phyloP scores from a whole-genome alignment of 2,797 vertebrate genomes.

The Lemur catta region DNA sequence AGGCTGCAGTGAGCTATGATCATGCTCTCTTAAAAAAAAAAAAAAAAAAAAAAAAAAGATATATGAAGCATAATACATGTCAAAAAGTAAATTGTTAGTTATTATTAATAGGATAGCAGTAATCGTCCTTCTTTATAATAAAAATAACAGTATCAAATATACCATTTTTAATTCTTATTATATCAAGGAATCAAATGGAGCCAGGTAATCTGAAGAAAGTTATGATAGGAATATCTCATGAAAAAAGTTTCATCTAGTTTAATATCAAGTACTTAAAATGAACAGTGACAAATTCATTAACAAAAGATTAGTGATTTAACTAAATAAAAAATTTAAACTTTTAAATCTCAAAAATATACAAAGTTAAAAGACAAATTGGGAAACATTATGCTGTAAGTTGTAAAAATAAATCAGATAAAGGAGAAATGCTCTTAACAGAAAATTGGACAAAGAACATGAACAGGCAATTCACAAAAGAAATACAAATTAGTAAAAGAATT shows the following conservation, averaged over 20 bases:
- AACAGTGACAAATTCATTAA: constrained; percentile 1
- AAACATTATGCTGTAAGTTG: neutral
- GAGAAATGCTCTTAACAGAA: neutral
- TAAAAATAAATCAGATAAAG: constrained; percentile 10
- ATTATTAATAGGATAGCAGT: neutral
- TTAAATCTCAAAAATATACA: neutral
- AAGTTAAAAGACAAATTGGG: neutral
- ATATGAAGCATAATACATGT: neutral
- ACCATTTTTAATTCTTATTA: neutral
- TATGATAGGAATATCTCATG: neutral
- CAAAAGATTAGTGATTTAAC: neutral
- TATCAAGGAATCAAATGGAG: neutral
- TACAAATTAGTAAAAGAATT: neutral
- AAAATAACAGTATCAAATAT: neutral
- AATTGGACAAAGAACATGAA: neutral
- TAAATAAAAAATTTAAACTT: neutral
- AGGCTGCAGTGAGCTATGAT: too few relatives aligned
- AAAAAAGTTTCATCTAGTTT: neutral
- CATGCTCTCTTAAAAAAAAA: too few relatives aligned
- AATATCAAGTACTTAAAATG: neutral
- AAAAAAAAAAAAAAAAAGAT: too few relatives aligned
- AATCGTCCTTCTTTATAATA: neutral
- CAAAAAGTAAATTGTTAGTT: neutral
- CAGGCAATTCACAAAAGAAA: neutral
- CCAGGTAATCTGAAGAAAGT: neutral